These are phyloP conservation scores for Semicossyphus pulcher DNA, from an alignment of 2,113 vertebrate genomes.

Conservation along the genomic window DNA sequence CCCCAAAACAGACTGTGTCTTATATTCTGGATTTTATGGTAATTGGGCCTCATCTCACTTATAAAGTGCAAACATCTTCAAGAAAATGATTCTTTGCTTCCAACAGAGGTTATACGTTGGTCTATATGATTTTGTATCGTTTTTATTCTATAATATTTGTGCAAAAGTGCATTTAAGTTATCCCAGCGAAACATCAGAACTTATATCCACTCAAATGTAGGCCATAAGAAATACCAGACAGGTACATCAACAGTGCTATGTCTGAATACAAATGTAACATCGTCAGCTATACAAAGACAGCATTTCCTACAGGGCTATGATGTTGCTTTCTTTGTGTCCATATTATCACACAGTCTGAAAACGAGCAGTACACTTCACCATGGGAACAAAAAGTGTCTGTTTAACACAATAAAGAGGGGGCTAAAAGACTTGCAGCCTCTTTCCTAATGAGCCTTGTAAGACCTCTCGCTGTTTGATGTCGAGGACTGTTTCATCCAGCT, in stretches of 20 bases:
- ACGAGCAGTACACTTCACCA: conserved; percentile 25
- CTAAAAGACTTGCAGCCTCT: conserved; percentile 39
- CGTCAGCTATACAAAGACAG: not conserved
- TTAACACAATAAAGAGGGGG: conserved; percentile 44
- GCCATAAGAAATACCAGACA: too few species aligned
- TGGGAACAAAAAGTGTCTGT: conserved; percentile 43
- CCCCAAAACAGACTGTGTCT: too few species aligned
- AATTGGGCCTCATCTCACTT: too few species aligned
- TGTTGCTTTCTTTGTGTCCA: not conserved
- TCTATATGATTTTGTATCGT: too few species aligned
- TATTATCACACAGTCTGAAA: conserved; percentile 21
- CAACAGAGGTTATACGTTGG: not conserved
- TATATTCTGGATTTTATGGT: too few species aligned
- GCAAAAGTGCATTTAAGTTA: not conserved
- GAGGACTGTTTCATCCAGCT: conserved; percentile 57
- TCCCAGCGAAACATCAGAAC: too few species aligned
- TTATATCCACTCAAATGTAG: not conserved
- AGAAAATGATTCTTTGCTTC: not conserved
- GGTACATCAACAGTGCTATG: too few species aligned
- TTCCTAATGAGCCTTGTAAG: conserved; percentile 69
- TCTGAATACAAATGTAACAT: not conserved
- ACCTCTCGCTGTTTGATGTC: conserved; percentile 63
- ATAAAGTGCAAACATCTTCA: not conserved
- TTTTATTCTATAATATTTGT: not conserved
- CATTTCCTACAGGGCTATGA: not conserved